Evolutionary conservation across 2,888 invertebrate species (phyloP).

Genomic region (Leptinotarsa tumamoca): DNA sequence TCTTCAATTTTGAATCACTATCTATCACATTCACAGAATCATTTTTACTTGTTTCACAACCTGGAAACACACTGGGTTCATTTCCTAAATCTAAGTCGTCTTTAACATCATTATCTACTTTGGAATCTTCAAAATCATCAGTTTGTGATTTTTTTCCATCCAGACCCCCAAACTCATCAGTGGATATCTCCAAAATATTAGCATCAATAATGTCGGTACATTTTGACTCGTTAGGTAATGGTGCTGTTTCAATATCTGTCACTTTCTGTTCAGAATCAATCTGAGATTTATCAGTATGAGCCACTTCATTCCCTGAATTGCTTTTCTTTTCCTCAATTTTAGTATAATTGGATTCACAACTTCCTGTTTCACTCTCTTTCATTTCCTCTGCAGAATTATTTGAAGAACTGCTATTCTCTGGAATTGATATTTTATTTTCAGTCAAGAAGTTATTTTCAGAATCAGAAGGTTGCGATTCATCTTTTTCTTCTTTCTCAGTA

Average conservation of each 20-base stretch:
- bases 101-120: neutral
- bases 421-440: neutral
- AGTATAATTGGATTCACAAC: neutral
- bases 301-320: neutral
- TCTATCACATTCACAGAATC: neutral
- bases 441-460: neutral
- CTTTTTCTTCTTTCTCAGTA: neutral
- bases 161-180: neutral
- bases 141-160: neutral
- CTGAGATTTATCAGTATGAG: neutral
- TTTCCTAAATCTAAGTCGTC: neutral
- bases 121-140: neutral
- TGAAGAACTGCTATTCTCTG: neutral
- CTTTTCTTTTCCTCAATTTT: constrained; percentile 10
- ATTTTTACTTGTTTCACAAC: neutral
- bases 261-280: neutral
- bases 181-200: neutral
- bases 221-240: neutral
- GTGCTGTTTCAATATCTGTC: neutral
- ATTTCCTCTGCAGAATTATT: neutral
- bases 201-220: neutral
- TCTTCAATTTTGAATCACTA: neutral
- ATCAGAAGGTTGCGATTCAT: neutral
- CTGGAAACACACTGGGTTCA: neutral
- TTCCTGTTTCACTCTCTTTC: neutral